Conservation (phyloP, 1,140 invertebrate species). For the Caenorhabditis remanei region DNA sequence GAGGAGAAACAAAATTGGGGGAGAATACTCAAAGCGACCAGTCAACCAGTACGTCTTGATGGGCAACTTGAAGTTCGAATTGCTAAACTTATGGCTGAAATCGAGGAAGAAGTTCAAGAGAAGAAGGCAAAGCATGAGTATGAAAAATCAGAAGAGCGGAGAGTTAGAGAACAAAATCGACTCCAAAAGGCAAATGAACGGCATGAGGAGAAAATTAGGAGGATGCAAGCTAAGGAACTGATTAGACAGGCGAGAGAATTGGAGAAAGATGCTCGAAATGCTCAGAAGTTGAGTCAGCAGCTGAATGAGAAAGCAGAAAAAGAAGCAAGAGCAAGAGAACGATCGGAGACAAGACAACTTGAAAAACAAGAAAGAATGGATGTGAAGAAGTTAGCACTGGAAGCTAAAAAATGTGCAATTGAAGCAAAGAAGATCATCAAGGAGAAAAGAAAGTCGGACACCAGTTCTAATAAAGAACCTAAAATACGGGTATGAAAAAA, state of each 20-base stretch:
- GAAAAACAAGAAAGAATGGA: not conserved
- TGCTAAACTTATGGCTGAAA: conserved; percentile 44
- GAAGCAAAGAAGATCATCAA: conserved; percentile 2
- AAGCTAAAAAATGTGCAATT: not conserved
- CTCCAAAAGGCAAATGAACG: conserved; percentile 4
- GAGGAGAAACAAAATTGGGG: conserved; percentile 58
- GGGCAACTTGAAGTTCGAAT: conserved; percentile 34
- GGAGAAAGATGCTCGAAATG: conserved; percentile 25
- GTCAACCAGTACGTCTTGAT: conserved; percentile 19
- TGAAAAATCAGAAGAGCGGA: conserved; percentile 13
- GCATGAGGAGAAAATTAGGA: not conserved
- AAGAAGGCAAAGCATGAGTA: not conserved
- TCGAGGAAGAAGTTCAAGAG: conserved; percentile 45
- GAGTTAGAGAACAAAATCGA: not conserved
- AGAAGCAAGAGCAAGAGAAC: not conserved
- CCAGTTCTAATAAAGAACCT: not conserved
- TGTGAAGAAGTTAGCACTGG: not conserved
- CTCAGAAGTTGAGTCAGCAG: not conserved
- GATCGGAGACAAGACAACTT: not conserved
- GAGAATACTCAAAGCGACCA: conserved; percentile 32
- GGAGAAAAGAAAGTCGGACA: not conserved
- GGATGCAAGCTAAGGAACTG: conserved; percentile 1
- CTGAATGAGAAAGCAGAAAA: not conserved
- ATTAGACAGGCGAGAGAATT: conserved; percentile 8
- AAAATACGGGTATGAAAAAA: not conserved